A percentile compares a stretch with the other conserved stretches of the same genome.
Evolutionary conservation across 2,888 invertebrate species (phyloP).

Genomic region (Encarsia formosa): DNA sequence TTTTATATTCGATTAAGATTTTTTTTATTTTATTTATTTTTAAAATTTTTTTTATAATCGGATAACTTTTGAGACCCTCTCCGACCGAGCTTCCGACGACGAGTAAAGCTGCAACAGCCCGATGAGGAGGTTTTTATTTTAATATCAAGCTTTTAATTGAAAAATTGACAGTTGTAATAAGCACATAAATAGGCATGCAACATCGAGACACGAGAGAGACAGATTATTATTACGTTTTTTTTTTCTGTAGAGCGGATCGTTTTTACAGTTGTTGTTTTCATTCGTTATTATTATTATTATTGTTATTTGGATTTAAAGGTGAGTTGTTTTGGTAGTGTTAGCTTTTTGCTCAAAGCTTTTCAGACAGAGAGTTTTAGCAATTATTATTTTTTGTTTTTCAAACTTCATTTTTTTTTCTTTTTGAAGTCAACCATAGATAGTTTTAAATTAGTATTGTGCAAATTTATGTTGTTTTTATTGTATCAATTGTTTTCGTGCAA

Average conservation of each 20-base stretch:
- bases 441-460: no score
- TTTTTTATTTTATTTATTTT: constrained; percentile 3
- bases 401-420: no score
- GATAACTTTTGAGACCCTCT: constrained; percentile 41
- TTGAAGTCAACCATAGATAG: no score
- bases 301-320: no score
- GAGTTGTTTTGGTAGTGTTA: no score
- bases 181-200: constrained; percentile 39
- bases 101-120: constrained; percentile 25
- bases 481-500: no score
- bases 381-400: no score
- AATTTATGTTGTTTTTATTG: no score
- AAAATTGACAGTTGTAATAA: constrained; percentile 38
- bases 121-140: constrained; percentile 6
- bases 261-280: constrained; percentile 6
- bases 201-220: constrained; percentile 38
- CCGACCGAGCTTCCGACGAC: constrained; percentile 29
- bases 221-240: constrained; percentile 17
- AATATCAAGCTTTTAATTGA: constrained; percentile 31
- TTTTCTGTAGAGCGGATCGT: constrained; percentile 8
- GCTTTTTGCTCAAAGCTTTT: no score
- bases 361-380: no score
- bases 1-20: neutral
- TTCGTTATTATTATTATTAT: constrained; percentile 18
- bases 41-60: constrained; percentile 31